Percentiles rank a stretch among this genome's conserved stretches.
Conservation (phyloP, 2,888 invertebrate genomes). For the Epsilonema sp. region DNA sequence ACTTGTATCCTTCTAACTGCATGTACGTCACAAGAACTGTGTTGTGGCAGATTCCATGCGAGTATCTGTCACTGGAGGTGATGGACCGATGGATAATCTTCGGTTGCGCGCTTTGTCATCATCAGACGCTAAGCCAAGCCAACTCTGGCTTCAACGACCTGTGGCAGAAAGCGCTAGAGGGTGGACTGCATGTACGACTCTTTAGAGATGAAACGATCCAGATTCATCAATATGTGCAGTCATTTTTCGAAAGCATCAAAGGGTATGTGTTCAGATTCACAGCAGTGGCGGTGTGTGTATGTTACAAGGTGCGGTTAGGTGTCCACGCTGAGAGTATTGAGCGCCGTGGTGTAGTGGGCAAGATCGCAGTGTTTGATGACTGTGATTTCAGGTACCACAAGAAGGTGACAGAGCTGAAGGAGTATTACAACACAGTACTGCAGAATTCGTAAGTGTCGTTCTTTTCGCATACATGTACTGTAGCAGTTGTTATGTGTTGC, state of each 20-base stretch:
- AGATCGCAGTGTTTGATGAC: too few species aligned
- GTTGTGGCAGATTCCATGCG: constrained; percentile 86
- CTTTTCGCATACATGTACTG: background rate
- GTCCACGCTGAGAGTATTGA: too few species aligned
- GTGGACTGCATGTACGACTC: constrained; percentile 75
- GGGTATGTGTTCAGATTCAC: constrained; percentile 36
- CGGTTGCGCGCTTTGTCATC: constrained; percentile 73
- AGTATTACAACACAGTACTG: constrained; percentile 68
- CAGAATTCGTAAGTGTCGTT: constrained; percentile 51
- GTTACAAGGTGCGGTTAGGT: too few species aligned
- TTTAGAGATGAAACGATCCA: constrained; percentile 92
- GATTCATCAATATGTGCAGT: constrained; percentile 75
- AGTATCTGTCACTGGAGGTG: constrained; percentile 77
- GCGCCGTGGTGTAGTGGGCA: too few species aligned
- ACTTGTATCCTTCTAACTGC: too few species aligned
- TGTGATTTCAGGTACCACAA: constrained; percentile 48
- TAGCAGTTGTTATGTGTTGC: background rate
- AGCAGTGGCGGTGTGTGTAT: background rate
- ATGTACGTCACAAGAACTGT: too few species aligned
- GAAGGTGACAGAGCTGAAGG: constrained; percentile 80
- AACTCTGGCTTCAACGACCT: constrained; percentile 51
- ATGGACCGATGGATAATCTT: constrained; percentile 95
- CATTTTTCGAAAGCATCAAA: constrained; percentile 81
- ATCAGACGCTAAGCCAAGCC: constrained; percentile 46
- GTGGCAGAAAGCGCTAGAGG: constrained; percentile 75